Evolutionary conservation across 2,113 vertebrate species (phyloP).

Genomic region (Ciconia maguari): DNA sequence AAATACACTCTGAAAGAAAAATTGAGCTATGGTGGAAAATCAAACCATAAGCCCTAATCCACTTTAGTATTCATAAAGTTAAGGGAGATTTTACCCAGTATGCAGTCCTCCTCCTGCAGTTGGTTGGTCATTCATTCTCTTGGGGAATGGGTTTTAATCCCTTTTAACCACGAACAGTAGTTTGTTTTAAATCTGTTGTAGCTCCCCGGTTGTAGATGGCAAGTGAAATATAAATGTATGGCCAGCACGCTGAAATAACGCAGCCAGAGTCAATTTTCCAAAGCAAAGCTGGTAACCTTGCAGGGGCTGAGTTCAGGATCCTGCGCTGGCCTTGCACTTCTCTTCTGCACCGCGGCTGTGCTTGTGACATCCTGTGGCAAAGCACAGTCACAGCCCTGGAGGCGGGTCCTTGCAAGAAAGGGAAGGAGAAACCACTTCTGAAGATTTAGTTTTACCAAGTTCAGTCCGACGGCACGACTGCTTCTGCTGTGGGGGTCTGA

Average conservation of each 20-base stretch:
- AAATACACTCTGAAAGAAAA: not conserved
- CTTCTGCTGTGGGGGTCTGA: not conserved
- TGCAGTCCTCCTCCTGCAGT: not conserved
- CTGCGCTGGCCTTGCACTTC: not conserved
- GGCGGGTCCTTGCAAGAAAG: not conserved
- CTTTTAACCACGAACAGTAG: fast-evolving
- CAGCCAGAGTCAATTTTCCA: not conserved
- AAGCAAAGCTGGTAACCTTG: not conserved
- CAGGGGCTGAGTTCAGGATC: not conserved
- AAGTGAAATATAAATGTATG: not conserved
- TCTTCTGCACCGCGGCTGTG: not conserved
- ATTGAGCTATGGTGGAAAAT: not conserved
- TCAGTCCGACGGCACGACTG: fast-evolving
- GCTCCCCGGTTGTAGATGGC: not conserved
- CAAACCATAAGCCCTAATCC: not conserved
- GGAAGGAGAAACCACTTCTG: not conserved
- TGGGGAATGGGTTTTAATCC: not conserved
- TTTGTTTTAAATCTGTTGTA: not conserved
- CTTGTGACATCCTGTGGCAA: not conserved
- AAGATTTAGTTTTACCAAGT: not conserved
- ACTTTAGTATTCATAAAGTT: not conserved
- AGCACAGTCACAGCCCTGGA: not conserved
- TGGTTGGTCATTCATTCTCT: not conserved
- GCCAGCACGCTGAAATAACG: not conserved
- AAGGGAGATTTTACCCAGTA: not conserved